phyloP scores from a whole-genome alignment of 2,888 invertebrate genomes.

The Troides helena region DNA sequence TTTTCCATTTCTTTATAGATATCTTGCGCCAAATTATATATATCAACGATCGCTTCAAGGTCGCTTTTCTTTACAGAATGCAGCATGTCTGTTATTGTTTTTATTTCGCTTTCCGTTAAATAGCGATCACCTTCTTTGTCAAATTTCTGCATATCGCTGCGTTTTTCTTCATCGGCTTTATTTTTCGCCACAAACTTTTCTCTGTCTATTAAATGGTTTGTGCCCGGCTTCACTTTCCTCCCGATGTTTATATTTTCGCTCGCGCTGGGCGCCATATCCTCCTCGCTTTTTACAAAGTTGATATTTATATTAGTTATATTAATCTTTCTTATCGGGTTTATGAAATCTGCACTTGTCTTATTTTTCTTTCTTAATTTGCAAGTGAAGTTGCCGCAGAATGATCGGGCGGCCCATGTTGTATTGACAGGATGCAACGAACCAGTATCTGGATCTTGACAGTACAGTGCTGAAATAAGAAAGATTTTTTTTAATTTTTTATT shows the following conservation, averaged over 20 bases:
- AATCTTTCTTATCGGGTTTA: conserved; percentile 42
- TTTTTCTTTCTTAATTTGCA: conserved; percentile 59
- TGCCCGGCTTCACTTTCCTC: conserved; percentile 20
- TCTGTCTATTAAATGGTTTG: conserved; percentile 14
- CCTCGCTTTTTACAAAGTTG: conserved; percentile 24
- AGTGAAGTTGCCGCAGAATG: conserved; percentile 72
- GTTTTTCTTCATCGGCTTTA: conserved; percentile 18
- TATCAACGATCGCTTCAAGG: conserved; percentile 65
- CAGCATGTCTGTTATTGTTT: conserved; percentile 55
- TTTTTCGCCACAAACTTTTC: conserved; percentile 24
- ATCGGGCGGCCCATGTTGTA: conserved; percentile 63
- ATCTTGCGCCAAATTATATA: conserved; percentile 69
- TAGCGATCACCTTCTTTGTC: conserved; percentile 49
- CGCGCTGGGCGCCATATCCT: conserved; percentile 35
- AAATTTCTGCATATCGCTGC: background rate
- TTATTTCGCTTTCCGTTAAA: conserved; percentile 62
- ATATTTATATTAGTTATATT: conserved; percentile 43
- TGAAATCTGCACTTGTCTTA: conserved; percentile 38
- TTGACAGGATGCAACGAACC: conserved; percentile 60
- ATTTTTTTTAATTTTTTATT: background rate
- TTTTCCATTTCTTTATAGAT: conserved; percentile 65
- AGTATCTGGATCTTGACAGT: conserved; percentile 72
- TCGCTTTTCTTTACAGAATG: conserved; percentile 67
- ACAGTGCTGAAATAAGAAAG: conserved; percentile 55
- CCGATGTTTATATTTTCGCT: conserved; percentile 36